Conservation (phyloP, 2,113 vertebrate species). For the Phainopepla nitens region DNA sequence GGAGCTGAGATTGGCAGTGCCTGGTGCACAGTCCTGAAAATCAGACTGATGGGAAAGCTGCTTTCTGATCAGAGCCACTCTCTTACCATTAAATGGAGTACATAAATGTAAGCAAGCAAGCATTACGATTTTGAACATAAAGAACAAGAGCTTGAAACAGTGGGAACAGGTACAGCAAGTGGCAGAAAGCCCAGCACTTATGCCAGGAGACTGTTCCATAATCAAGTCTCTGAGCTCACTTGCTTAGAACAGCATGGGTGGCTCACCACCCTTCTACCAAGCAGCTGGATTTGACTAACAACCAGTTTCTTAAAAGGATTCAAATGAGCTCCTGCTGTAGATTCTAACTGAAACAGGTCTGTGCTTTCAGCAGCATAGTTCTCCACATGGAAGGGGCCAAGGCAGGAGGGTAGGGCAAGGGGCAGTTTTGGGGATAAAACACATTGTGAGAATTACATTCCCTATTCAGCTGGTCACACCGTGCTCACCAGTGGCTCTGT, state of each 20-base stretch:
- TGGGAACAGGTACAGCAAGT: constrained; percentile 34
- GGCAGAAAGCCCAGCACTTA: not conserved
- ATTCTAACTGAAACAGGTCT: not conserved
- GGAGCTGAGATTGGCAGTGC: not conserved
- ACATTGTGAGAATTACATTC: not conserved
- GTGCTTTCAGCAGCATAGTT: not conserved
- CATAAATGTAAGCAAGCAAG: not conserved
- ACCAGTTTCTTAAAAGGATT: constrained; percentile 6
- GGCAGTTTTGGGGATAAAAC: not conserved
- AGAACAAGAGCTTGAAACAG: not conserved
- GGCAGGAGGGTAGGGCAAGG: not conserved
- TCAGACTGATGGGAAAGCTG: not conserved
- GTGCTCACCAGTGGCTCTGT: not conserved
- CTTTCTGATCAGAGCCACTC: not conserved
- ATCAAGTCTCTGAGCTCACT: not conserved
- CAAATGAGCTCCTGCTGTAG: not conserved
- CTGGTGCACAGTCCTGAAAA: not conserved
- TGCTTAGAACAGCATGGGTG: constrained; percentile 41
- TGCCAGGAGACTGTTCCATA: constrained; percentile 37
- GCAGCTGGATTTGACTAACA: constrained; percentile 18
- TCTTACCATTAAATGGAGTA: not conserved
- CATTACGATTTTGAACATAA: not conserved
- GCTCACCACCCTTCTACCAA: not conserved
- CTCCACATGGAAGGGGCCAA: not conserved
- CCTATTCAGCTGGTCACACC: not conserved